These are phyloP conservation scores for Heliconius hermathena DNA, from an alignment of 1,140 invertebrate genomes.

Conservation along the genomic window DNA sequence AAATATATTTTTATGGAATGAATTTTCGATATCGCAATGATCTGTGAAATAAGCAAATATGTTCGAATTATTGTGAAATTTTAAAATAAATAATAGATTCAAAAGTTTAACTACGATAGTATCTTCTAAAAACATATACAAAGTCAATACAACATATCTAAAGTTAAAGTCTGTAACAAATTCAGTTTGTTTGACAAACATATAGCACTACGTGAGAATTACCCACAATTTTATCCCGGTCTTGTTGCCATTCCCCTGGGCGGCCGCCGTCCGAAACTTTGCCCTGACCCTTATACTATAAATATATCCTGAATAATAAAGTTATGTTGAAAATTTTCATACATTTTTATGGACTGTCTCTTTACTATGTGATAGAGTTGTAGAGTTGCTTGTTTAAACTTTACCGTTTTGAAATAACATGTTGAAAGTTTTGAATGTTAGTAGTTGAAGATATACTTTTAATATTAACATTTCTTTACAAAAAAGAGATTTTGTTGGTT, in stretches of 20 bases:
- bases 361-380: neutral
- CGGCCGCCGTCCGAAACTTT: constrained; percentile 68
- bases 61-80: too few species aligned
- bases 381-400: neutral
- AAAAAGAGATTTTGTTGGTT: neutral
- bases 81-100: too few species aligned
- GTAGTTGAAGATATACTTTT: neutral
- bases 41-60: too few species aligned
- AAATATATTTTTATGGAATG: too few species aligned
- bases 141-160: constrained; percentile 12
- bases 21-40: too few species aligned
- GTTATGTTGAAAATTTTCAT: constrained; percentile 35
- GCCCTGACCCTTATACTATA: constrained; percentile 61
- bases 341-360: constrained; percentile 30
- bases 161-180: constrained; percentile 23
- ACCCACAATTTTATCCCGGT: constrained; percentile 73
- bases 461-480: neutral
- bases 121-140: neutral
- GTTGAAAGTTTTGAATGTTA: neutral
- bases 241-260: constrained; percentile 60
- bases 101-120: neutral
- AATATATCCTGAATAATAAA: constrained; percentile 46
- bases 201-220: constrained; percentile 69
- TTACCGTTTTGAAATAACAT: neutral
- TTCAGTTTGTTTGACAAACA: constrained; percentile 35